Conservation (phyloP, 2,888 invertebrate species). For the Heteropelma amictum region DNA sequence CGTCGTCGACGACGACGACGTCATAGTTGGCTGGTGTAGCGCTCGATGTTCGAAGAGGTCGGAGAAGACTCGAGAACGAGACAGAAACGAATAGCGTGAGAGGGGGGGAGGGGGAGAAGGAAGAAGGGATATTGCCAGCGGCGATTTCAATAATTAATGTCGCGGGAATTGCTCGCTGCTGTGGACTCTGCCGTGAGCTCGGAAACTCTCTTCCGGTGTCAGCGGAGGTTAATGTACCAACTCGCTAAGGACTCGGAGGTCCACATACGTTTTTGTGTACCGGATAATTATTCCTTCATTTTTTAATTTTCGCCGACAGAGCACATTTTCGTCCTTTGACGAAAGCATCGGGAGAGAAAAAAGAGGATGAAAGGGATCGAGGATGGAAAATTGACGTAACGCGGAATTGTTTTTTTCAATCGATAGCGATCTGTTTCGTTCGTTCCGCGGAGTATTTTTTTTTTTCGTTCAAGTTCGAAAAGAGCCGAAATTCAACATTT, state of each 20-base stretch:
- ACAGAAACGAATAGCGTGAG: conserved; percentile 19
- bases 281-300: conserved; percentile 26
- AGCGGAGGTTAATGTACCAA: conserved; percentile 53
- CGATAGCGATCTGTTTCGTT: no score
- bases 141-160: conserved; percentile 72
- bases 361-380: no score
- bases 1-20: conserved; percentile 37
- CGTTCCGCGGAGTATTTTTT: no score
- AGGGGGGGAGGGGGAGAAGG: conserved; percentile 22
- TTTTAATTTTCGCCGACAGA: background rate
- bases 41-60: conserved; percentile 46
- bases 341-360: no score
- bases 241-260: conserved; percentile 41
- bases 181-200: conserved; percentile 48
- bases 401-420: no score
- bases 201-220: conserved; percentile 55
- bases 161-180: conserved; percentile 66
- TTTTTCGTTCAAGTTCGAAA: no score
- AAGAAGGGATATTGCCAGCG: conserved; percentile 59
- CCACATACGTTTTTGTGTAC: conserved; percentile 35
- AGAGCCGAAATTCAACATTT: no score
- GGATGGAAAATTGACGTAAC: no score
- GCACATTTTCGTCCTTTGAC: background rate
- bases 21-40: conserved; percentile 4
- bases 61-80: conserved; percentile 31